phyloP scores from a whole-genome alignment of 2,888 invertebrate genomes.

The Mythimna albipuncta region DNA sequence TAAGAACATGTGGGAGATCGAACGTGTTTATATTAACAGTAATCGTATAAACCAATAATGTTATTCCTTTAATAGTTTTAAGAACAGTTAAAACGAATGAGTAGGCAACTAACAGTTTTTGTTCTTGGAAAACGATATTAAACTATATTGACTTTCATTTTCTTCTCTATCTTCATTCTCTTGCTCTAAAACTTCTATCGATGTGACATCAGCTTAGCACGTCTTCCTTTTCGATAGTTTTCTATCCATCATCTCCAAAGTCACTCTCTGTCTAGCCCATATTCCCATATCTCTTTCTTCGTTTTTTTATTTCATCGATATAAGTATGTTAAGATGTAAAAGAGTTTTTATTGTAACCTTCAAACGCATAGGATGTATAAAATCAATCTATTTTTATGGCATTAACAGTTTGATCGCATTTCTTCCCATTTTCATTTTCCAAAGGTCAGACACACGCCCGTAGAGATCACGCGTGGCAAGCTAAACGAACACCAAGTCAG shows the following conservation, averaged over 20 bases:
- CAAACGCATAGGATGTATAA: not conserved
- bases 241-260: not conserved
- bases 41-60: too few relatives aligned
- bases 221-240: not conserved
- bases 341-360: not conserved
- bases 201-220: too few relatives aligned
- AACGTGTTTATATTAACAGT: too few relatives aligned
- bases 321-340: not conserved
- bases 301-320: not conserved
- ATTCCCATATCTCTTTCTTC: not conserved
- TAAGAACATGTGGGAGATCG: too few relatives aligned
- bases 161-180: not conserved
- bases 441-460: constrained; percentile 48
- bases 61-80: too few relatives aligned
- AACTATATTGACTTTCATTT: not conserved
- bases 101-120: not conserved
- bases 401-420: constrained; percentile 41
- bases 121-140: not conserved
- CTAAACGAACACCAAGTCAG: constrained; percentile 46
- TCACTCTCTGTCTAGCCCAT: not conserved
- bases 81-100: not conserved
- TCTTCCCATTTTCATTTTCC: constrained; percentile 44
- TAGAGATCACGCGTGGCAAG: constrained; percentile 55
- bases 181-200: too few relatives aligned
- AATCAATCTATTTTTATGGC: not conserved